Conservation (phyloP, 1,140 invertebrate genomes). For the Copidosoma floridanum region DNA sequence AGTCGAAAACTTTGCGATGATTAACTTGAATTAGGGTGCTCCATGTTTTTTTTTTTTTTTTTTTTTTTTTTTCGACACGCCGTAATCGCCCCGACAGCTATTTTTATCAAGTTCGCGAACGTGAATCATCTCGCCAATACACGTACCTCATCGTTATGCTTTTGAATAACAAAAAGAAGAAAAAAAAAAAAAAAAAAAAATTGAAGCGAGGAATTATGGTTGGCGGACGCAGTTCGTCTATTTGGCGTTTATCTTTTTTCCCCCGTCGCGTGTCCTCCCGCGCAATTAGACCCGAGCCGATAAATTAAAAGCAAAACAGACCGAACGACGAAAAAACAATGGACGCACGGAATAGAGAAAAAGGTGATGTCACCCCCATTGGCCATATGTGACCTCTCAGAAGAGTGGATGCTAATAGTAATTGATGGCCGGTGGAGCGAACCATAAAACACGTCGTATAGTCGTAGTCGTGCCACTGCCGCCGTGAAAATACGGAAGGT, state of each 20-base stretch:
- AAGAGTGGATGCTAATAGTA: slow-evolving; percentile 22
- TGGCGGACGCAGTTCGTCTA: neutral
- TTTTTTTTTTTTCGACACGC: neutral
- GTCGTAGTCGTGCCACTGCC: neutral
- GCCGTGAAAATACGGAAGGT: slow-evolving; percentile 4
- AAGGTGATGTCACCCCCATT: neutral
- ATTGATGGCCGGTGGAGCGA: slow-evolving; percentile 11
- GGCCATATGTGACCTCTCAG: slow-evolving; percentile 17
- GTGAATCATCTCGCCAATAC: too few species aligned
- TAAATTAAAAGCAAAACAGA: slow-evolving; percentile 3
- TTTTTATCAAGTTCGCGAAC: too few species aligned
- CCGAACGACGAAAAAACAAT: neutral
- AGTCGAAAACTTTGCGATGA: too few species aligned
- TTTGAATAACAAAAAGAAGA: too few species aligned
- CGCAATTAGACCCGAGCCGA: slow-evolving; percentile 11
- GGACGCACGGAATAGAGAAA: neutral
- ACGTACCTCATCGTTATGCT: too few species aligned
- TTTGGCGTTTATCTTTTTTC: neutral
- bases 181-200: too few species aligned
- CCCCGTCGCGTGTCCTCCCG: neutral
- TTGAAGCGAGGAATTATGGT: too few species aligned
- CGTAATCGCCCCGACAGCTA: too few species aligned
- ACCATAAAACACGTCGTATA: slow-evolving; percentile 9
- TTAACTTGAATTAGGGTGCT: too few species aligned
- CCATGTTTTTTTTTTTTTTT: too few species aligned